These are phyloP conservation scores for Parthenolecanium corni DNA, from an alignment of 2,888 invertebrate genomes.

Conservation along the genomic window DNA sequence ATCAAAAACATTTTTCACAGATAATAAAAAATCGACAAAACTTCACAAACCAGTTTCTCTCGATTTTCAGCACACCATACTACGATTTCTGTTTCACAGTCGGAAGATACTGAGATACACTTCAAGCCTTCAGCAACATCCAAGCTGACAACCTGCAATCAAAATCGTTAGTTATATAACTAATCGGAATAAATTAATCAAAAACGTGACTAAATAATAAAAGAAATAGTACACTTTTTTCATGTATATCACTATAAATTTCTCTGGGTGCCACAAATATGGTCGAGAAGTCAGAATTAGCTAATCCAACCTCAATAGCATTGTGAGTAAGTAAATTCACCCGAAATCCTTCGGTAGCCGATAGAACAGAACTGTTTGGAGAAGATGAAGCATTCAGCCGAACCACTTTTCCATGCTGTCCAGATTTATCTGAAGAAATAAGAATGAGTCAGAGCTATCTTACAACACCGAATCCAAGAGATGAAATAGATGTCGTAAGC, in stretches of 20 bases:
- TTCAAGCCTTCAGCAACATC: slow-evolving; percentile 2
- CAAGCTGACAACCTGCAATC: slow-evolving; percentile 3
- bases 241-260: slow-evolving; percentile 35
- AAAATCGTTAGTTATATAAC: too few relatives aligned
- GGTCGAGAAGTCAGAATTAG: slow-evolving; percentile 33
- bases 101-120: slow-evolving; percentile 14
- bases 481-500: too few relatives aligned
- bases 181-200: too few relatives aligned
- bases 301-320: slow-evolving; percentile 32
- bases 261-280: slow-evolving; percentile 36
- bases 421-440: slow-evolving; percentile 31
- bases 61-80: slow-evolving; percentile 5
- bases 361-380: slow-evolving; percentile 26
- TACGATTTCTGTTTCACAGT: slow-evolving; percentile 3
- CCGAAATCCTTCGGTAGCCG: slow-evolving; percentile 32
- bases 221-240: slow-evolving; percentile 37
- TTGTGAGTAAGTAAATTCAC: slow-evolving; percentile 31
- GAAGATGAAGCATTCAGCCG: slow-evolving; percentile 27
- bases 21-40: not conserved
- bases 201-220: too few relatives aligned
- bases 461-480: not conserved
- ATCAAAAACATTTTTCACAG: not conserved
- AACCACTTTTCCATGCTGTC: slow-evolving; percentile 35
- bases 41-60: not conserved
- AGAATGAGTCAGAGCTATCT: not conserved